phyloP scores from a whole-genome alignment of 1,140 invertebrate species.

The Pantala flavescens region DNA sequence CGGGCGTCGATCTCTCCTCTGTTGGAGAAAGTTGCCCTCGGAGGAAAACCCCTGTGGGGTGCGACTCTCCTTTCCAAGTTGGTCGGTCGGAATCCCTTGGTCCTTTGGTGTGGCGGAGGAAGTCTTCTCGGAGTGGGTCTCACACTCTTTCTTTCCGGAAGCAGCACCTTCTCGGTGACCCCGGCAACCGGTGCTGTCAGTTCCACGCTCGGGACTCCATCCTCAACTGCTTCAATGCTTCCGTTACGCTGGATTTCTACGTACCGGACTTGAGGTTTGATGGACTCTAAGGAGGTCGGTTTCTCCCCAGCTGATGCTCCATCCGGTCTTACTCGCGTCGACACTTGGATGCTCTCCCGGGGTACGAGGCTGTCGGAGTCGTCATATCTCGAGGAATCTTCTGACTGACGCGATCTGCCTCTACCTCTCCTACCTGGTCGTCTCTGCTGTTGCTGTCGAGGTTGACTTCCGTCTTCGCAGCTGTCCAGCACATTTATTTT shows the following conservation, averaged over 20 bases:
- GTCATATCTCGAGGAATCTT: background rate
- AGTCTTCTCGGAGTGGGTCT: background rate
- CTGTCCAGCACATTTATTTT: conserved; percentile 83
- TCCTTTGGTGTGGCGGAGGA: background rate
- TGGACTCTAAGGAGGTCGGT: background rate
- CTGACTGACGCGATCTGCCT: conserved; percentile 38
- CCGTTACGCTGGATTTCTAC: background rate
- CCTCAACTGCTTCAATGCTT: background rate
- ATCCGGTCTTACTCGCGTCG: conserved; percentile 59
- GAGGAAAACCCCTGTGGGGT: no score
- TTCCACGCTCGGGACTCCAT: background rate
- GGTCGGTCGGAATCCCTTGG: background rate
- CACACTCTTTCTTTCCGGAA: background rate
- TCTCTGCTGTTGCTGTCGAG: conserved; percentile 30
- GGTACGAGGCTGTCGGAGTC: background rate
- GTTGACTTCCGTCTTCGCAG: conserved; percentile 47
- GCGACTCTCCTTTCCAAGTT: background rate
- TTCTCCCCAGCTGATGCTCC: conserved; percentile 28
- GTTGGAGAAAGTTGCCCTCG: no score
- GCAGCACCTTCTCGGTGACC: background rate
- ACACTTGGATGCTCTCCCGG: conserved; percentile 40
- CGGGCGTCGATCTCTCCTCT: conserved; percentile 20
- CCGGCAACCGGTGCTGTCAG: conserved; percentile 33
- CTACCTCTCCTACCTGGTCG: conserved; percentile 36
- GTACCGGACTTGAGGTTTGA: background rate